Conservation (phyloP, 2,888 invertebrate genomes). For the Mimachlamys varia region DNA sequence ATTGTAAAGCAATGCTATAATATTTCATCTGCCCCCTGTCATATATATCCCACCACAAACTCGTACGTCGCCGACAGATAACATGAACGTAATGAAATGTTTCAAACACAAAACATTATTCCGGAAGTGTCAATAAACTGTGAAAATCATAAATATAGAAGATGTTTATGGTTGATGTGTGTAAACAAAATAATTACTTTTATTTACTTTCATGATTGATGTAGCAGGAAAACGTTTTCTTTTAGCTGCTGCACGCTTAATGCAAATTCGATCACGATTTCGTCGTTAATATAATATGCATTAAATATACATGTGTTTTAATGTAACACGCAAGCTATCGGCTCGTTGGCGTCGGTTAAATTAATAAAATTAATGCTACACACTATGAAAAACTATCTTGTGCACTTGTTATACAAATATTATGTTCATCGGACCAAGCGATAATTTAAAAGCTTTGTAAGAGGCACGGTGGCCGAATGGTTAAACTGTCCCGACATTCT, state of each 20-base stretch:
- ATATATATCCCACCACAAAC: too few species aligned
- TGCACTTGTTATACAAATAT: neutral
- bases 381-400: neutral
- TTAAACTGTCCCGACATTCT: too few species aligned
- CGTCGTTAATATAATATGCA: neutral
- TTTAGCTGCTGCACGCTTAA: neutral
- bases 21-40: neutral
- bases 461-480: too few species aligned
- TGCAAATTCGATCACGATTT: conserved; percentile 28
- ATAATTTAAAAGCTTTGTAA: too few species aligned
- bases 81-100: too few species aligned
- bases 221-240: neutral
- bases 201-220: neutral
- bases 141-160: too few species aligned
- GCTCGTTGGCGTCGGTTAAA: neutral
- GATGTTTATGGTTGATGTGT: too few species aligned
- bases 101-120: too few species aligned
- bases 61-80: too few species aligned
- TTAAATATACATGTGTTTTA: neutral
- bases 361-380: neutral
- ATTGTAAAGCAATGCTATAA: too few species aligned
- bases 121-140: too few species aligned
- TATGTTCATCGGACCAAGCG: too few species aligned
- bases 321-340: neutral
- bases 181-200: neutral